Percentiles rank a stretch among this genome's conserved stretches.
phyloP scores from a whole-genome alignment of 2,797 vertebrate genomes.

The Poecilia velifera region DNA sequence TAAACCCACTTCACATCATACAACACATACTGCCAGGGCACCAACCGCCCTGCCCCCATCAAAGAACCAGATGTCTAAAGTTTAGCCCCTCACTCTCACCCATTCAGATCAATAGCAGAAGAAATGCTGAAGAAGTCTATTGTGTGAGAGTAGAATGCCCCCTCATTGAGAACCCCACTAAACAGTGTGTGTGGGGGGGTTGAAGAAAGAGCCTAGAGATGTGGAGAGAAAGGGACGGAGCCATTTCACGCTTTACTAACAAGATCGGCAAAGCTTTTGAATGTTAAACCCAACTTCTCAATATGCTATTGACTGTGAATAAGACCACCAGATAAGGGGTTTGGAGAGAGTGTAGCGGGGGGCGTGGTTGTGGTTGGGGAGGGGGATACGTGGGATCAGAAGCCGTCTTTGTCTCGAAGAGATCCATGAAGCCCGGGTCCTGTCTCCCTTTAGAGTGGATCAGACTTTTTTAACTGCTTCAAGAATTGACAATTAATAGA shows the following conservation, averaged over 20 bases:
- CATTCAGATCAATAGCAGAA: slow-evolving; percentile 82
- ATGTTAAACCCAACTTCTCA: slow-evolving; percentile 82
- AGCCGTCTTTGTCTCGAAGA: slow-evolving; percentile 73
- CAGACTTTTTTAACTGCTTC: slow-evolving; percentile 78
- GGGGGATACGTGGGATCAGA: slow-evolving; percentile 74
- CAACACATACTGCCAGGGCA: slow-evolving; percentile 50
- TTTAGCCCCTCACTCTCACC: slow-evolving; percentile 74
- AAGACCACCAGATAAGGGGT: slow-evolving; percentile 82
- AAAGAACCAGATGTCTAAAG: slow-evolving; percentile 85
- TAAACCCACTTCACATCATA: slow-evolving; percentile 52
- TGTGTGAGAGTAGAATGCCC: slow-evolving; percentile 80
- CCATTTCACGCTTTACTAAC: slow-evolving; percentile 87
- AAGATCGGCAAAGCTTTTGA: slow-evolving; percentile 82
- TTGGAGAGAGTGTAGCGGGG: slow-evolving; percentile 48
- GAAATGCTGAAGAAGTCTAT: slow-evolving; percentile 83
- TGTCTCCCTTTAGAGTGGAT: slow-evolving; percentile 83
- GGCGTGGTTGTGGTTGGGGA: slow-evolving; percentile 21
- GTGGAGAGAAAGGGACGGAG: slow-evolving; percentile 64
- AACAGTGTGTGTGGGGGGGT: slow-evolving; percentile 36
- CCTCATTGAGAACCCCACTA: slow-evolving; percentile 71
- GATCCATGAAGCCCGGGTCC: slow-evolving; percentile 67
- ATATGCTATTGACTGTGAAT: slow-evolving; percentile 77
- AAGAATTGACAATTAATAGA: slow-evolving; percentile 82
- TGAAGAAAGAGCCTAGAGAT: slow-evolving; percentile 32
- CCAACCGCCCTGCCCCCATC: slow-evolving; percentile 53